These are phyloP conservation scores for Drosophila leontia DNA, from an alignment of 1,140 invertebrate species.

Conservation along the genomic window DNA sequence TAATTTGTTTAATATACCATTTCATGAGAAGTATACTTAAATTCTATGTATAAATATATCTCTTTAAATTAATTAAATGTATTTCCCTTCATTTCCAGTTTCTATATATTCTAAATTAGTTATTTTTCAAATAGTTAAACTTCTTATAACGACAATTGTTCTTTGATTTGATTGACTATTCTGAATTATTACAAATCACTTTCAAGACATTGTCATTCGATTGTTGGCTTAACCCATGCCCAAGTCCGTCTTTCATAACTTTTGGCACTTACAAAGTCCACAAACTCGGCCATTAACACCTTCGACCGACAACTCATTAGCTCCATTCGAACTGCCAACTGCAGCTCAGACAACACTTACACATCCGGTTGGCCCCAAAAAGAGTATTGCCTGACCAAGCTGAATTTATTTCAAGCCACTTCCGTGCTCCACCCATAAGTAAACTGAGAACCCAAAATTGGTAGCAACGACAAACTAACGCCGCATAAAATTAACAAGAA, in stretches of 20 bases:
- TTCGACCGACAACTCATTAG: constrained; percentile 62
- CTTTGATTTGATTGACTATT: not conserved
- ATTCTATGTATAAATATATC: not conserved
- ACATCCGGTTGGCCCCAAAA: constrained; percentile 60
- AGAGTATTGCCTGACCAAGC: constrained; percentile 29
- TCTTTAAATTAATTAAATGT: not conserved
- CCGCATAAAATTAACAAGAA: constrained; percentile 35
- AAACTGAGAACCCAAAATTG: constrained; percentile 51
- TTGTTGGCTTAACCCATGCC: not conserved
- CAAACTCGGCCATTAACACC: constrained; percentile 39
- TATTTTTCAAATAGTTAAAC: not conserved
- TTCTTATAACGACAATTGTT: not conserved
- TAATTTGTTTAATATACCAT: not conserved
- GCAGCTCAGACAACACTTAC: constrained; percentile 63
- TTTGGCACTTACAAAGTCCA: constrained; percentile 2
- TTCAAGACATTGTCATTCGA: not conserved
- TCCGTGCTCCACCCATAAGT: constrained; percentile 51
- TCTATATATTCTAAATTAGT: too few species aligned
- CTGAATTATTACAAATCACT: constrained; percentile 6
- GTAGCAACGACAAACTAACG: constrained; percentile 9
- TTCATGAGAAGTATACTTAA: not conserved
- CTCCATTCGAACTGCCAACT: constrained; percentile 30
- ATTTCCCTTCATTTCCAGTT: not conserved
- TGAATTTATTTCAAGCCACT: constrained; percentile 56
- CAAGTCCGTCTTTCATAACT: not conserved